Percentiles rank a stretch among this genome's conserved stretches.
Evolutionary conservation across 1,140 invertebrate species (phyloP).

Genomic region (Sarcophaga bullata): DNA sequence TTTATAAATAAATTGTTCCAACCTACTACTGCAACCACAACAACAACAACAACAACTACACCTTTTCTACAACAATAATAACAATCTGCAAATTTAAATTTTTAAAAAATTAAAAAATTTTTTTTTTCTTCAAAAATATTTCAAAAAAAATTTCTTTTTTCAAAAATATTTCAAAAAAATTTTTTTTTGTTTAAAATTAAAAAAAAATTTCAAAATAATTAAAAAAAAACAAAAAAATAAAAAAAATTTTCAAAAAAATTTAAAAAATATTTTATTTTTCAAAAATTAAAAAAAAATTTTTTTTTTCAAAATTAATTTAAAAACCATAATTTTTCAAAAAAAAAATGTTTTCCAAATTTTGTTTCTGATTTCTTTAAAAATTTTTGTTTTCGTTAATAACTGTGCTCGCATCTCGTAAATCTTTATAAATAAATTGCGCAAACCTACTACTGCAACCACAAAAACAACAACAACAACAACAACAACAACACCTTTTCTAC

Average conservation of each 20-base stretch:
- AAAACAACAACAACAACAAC: too few species aligned
- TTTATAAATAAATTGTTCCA: conserved; percentile 26
- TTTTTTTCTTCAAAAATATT: conserved; percentile 46
- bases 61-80: too few species aligned
- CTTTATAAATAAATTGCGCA: conserved; percentile 29
- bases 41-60: too few species aligned
- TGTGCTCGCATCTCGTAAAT: conserved; percentile 48
- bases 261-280: too few species aligned
- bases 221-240: too few species aligned
- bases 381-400: background rate
- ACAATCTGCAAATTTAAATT: too few species aligned
- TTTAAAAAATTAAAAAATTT: background rate
- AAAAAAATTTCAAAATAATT: too few species aligned
- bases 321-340: too few species aligned
- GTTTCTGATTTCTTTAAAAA: background rate
- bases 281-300: too few species aligned
- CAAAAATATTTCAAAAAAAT: background rate
- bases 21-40: conserved; percentile 4
- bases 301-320: too few species aligned
- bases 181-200: background rate
- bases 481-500: too few species aligned
- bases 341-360: background rate
- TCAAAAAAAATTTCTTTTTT: conserved; percentile 44
- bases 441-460: conserved; percentile 3
- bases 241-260: too few species aligned